Evolutionary conservation across 1,140 invertebrate genomes (phyloP).

Genomic region (Battus philenor): DNA sequence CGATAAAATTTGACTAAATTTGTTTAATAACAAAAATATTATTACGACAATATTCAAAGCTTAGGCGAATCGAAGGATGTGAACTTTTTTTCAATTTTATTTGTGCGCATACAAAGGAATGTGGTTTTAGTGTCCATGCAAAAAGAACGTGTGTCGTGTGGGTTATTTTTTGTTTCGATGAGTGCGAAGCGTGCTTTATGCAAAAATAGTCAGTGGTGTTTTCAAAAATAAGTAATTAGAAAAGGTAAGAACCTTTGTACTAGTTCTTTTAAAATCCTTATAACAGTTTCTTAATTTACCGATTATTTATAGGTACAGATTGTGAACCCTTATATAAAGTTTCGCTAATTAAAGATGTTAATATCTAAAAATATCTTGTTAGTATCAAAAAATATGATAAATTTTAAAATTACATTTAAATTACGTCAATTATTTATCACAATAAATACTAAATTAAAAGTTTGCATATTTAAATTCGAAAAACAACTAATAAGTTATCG

Average conservation of each 20-base stretch:
- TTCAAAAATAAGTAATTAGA: slow-evolving; percentile 39
- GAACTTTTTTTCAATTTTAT: slow-evolving; percentile 38
- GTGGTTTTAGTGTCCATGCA: slow-evolving; percentile 47
- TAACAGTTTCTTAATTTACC: too few relatives aligned
- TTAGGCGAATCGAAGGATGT: slow-evolving; percentile 55
- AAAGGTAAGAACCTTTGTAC: slow-evolving; percentile 50
- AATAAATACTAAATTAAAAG: too few relatives aligned
- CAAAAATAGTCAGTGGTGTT: slow-evolving; percentile 29
- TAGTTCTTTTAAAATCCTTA: too few relatives aligned
- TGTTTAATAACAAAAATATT: slow-evolving; percentile 23
- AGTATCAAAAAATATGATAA: too few relatives aligned
- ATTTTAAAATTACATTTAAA: too few relatives aligned
- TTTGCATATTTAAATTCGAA: too few relatives aligned
- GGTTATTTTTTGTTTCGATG: slow-evolving; percentile 32
- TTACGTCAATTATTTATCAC: too few relatives aligned
- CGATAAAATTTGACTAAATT: slow-evolving; percentile 13
- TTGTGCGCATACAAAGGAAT: slow-evolving; percentile 41
- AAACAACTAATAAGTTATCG: too few relatives aligned
- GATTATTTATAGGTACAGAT: too few relatives aligned
- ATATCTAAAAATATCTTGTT: too few relatives aligned
- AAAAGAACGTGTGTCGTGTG: slow-evolving; percentile 50
- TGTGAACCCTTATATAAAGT: too few relatives aligned
- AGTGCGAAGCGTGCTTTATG: slow-evolving; percentile 28
- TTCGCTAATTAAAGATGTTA: too few relatives aligned
- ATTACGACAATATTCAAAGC: slow-evolving; percentile 26